Percentiles rank a stretch among this genome's conserved stretches.
Evolutionary conservation across 2,888 invertebrate species (phyloP).

Genomic region (Caenorhabditis sp.): DNA sequence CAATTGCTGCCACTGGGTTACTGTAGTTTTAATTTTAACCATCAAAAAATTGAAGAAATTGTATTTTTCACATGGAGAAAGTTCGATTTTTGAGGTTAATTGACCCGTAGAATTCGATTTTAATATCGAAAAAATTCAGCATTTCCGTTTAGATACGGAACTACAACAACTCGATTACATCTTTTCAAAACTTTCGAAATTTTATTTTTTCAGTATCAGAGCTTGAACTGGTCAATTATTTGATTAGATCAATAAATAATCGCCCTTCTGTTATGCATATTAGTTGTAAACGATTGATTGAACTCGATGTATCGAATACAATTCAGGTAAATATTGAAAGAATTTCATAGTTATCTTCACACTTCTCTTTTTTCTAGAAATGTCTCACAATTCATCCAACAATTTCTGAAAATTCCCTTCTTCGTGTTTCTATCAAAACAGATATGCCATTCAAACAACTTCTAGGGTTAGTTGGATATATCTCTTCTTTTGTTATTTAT

Average conservation of each 20-base stretch:
- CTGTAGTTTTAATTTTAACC: no score
- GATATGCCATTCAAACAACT: conserved; percentile 3
- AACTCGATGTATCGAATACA: neutral
- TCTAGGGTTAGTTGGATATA: neutral
- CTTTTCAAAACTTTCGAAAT: neutral
- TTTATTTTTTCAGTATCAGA: neutral
- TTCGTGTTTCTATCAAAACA: conserved; percentile 3
- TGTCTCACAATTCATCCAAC: neutral
- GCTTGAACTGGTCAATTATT: neutral
- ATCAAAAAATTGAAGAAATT: no score
- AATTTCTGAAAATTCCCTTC: neutral
- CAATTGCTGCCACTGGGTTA: no score
- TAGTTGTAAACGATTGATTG: neutral
- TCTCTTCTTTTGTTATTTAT: neutral
- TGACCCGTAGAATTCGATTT: no score
- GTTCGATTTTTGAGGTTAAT: no score
- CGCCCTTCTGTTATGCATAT: neutral
- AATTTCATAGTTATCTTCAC: no score
- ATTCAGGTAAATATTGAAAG: conserved; percentile 1
- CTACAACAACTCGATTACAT: no score
- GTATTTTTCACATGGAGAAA: no score
- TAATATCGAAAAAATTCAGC: neutral
- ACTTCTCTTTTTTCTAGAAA: neutral
- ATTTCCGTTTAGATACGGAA: neutral
- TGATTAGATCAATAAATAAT: neutral